phyloP scores from a whole-genome alignment of 2,888 invertebrate genomes.

The Archips crataeganus region DNA sequence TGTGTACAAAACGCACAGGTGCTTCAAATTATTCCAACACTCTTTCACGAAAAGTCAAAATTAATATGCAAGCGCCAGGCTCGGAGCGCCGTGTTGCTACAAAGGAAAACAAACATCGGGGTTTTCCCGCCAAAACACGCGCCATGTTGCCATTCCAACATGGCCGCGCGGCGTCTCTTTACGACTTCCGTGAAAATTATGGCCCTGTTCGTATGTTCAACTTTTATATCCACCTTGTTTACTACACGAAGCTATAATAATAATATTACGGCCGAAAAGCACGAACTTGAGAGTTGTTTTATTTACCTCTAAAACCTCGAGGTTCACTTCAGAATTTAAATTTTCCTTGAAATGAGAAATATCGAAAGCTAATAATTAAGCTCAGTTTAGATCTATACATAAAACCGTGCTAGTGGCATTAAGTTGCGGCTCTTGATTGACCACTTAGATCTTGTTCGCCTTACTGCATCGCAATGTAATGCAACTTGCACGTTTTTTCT shows the following conservation, averaged over 20 bases:
- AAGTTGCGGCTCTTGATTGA: no score
- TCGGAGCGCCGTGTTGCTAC: slow-evolving; percentile 29
- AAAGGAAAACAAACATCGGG: slow-evolving; percentile 42
- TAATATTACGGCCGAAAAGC: slow-evolving; percentile 62
- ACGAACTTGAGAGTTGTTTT: slow-evolving; percentile 52
- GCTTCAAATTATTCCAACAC: slow-evolving; percentile 2
- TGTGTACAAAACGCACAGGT: not conserved
- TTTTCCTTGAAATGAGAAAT: not conserved
- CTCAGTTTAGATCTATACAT: no score
- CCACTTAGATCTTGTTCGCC: no score
- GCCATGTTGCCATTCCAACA: slow-evolving; percentile 69
- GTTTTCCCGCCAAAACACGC: slow-evolving; percentile 72
- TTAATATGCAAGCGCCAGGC: slow-evolving; percentile 17
- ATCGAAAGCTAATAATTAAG: no score
- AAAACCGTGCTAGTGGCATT: no score
- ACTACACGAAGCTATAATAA: slow-evolving; percentile 62
- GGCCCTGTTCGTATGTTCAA: slow-evolving; percentile 74
- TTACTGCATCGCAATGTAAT: no score
- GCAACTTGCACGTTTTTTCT: no score
- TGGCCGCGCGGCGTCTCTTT: slow-evolving; percentile 69
- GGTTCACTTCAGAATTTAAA: not conserved
- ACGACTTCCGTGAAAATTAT: slow-evolving; percentile 81
- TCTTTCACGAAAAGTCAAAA: slow-evolving; percentile 1
- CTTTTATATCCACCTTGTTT: slow-evolving; percentile 71
- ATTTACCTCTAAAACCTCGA: slow-evolving; percentile 41